These are phyloP conservation scores for Helicoverpa armigera DNA, from an alignment of 1,140 invertebrate genomes.

Conservation along the genomic window DNA sequence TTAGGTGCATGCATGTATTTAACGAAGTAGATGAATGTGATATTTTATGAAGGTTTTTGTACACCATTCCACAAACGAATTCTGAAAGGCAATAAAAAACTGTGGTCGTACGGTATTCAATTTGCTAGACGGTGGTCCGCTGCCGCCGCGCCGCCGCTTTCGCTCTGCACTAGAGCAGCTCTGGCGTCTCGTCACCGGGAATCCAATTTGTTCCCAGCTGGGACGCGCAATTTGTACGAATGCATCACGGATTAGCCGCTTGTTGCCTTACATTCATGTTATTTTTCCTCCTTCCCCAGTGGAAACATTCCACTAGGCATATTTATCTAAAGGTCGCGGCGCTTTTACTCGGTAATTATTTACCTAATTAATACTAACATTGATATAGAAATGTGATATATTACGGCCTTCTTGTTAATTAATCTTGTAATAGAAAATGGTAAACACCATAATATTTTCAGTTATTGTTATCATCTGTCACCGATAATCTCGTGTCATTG, in stretches of 20 bases:
- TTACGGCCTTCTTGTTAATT: slow-evolving; percentile 12
- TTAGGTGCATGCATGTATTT: too few relatives aligned
- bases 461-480: neutral
- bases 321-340: slow-evolving; percentile 25
- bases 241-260: slow-evolving; percentile 55
- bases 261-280: slow-evolving; percentile 37
- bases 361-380: slow-evolving; percentile 31
- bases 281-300: slow-evolving; percentile 12
- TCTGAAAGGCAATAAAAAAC: slow-evolving; percentile 4
- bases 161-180: neutral
- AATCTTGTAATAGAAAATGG: slow-evolving; percentile 7
- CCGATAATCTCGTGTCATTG: slow-evolving; percentile 15
- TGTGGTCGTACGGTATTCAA: slow-evolving; percentile 14
- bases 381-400: slow-evolving; percentile 20
- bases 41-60: neutral
- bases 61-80: neutral
- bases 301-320: slow-evolving; percentile 14
- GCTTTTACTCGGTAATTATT: slow-evolving; percentile 11
- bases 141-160: neutral
- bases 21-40: neutral
- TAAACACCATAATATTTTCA: slow-evolving; percentile 4
- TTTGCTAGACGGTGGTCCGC: slow-evolving; percentile 9
- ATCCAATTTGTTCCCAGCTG: slow-evolving; percentile 60
- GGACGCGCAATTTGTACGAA: slow-evolving; percentile 57
- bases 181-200: slow-evolving; percentile 46